Conservation (phyloP, 1,140 invertebrate genomes). For the Carcinoscorpius rotundicauda region DNA sequence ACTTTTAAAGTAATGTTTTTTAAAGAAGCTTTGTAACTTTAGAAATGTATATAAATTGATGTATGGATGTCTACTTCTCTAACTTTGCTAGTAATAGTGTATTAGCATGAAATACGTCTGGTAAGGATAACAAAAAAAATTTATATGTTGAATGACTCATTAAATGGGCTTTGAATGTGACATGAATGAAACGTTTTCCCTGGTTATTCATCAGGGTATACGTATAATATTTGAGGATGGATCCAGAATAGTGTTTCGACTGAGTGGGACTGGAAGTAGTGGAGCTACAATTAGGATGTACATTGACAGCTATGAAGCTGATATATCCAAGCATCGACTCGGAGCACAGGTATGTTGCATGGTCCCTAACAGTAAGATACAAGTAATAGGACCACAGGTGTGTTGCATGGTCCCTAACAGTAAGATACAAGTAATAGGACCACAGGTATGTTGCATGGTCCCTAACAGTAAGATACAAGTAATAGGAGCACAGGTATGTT, state of each 20-base stretch:
- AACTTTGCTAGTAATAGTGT: no score
- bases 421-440: no score
- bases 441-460: slow-evolving; percentile 45
- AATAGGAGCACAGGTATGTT: slow-evolving; percentile 58
- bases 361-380: neutral
- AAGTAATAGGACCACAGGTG: slow-evolving; percentile 72
- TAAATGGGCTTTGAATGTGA: no score
- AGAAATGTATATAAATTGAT: no score
- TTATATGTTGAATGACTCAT: no score
- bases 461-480: neutral
- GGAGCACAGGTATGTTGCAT: slow-evolving; percentile 53
- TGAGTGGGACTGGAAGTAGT: slow-evolving; percentile 94
- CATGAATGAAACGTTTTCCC: slow-evolving; percentile 29
- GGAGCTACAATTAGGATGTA: slow-evolving; percentile 94
- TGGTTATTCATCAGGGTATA: slow-evolving; percentile 54
- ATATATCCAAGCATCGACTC: slow-evolving; percentile 45
- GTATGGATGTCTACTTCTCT: no score
- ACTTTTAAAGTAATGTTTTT: no score
- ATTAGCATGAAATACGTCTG: no score
- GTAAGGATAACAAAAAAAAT: no score
- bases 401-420: neutral
- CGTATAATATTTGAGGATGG: slow-evolving; percentile 87
- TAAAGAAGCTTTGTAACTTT: no score
- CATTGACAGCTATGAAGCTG: slow-evolving; percentile 73
- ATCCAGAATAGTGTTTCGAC: slow-evolving; percentile 78